phyloP scores from a whole-genome alignment of 2,797 vertebrate species.

The Helicolenus hilgendorfi region DNA sequence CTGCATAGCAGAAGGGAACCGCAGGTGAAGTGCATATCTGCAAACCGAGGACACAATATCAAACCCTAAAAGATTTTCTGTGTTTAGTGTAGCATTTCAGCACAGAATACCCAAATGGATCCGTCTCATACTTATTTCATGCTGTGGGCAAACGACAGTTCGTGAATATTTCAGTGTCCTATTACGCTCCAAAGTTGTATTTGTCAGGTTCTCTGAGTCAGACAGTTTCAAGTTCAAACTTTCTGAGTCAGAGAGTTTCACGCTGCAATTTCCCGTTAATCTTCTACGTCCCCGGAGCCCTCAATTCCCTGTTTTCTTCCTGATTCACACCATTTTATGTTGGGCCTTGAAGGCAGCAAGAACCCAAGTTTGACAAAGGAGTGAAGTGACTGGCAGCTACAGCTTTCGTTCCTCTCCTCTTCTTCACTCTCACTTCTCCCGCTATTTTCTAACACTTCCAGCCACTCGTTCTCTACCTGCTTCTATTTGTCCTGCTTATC shows the following conservation, averaged over 20 bases:
- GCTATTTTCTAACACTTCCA: neutral
- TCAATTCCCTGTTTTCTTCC: slow-evolving; percentile 51
- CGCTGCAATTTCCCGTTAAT: slow-evolving; percentile 48
- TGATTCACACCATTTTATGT: slow-evolving; percentile 63
- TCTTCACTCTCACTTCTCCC: neutral
- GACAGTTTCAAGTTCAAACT: slow-evolving; percentile 66
- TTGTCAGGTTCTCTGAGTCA: slow-evolving; percentile 70
- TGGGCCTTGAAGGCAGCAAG: slow-evolving; percentile 57
- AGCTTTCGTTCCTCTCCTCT: slow-evolving; percentile 6
- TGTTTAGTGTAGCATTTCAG: slow-evolving; percentile 63
- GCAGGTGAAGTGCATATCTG: neutral
- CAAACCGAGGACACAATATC: slow-evolving; percentile 32
- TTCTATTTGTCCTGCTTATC: neutral
- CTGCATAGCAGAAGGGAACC: neutral
- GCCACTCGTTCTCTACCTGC: neutral
- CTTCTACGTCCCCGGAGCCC: slow-evolving; percentile 62
- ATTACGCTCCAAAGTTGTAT: slow-evolving; percentile 66
- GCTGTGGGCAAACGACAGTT: slow-evolving; percentile 58
- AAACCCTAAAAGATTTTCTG: slow-evolving; percentile 44
- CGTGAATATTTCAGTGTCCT: slow-evolving; percentile 80
- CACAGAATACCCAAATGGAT: slow-evolving; percentile 63
- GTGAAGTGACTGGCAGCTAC: slow-evolving; percentile 47
- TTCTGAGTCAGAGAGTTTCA: slow-evolving; percentile 61
- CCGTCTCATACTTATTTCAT: slow-evolving; percentile 67
- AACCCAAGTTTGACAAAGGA: slow-evolving; percentile 57